These are phyloP conservation scores for Henricia sp. DNA, from an alignment of 53 echinoderm and acorn worm genomes.

Conservation along the genomic window DNA sequence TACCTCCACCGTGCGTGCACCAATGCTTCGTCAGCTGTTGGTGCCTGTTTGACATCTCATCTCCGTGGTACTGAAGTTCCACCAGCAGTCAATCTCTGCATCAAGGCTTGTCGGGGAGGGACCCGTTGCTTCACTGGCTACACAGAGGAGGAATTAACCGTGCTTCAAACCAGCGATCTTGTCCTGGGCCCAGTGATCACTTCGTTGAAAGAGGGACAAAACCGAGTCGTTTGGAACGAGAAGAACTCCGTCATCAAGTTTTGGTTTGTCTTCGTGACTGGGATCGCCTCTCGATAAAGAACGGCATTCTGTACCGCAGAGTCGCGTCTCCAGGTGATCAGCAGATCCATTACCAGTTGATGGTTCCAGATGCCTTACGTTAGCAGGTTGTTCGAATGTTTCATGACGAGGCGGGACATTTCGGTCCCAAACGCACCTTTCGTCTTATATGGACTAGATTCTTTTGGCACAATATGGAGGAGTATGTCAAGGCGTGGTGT, in stretches of 20 bases:
- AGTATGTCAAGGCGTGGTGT: constrained; percentile 20
- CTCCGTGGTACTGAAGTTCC: neutral
- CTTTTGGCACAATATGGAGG: constrained; percentile 1
- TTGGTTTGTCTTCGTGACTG: neutral
- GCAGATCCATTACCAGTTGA: neutral
- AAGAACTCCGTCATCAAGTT: neutral
- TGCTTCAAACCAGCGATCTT: neutral
- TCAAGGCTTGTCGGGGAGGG: constrained; percentile 9
- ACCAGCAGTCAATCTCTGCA: neutral
- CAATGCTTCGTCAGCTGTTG: neutral
- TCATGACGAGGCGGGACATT: too few relatives aligned
- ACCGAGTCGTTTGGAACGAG: neutral
- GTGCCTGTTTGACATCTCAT: neutral
- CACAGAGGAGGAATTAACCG: neutral
- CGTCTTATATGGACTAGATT: constrained; percentile 1
- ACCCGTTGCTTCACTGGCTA: neutral
- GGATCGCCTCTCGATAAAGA: neutral
- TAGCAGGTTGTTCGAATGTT: neutral
- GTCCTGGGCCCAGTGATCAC: neutral
- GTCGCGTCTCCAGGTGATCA: neutral
- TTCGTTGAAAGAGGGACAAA: neutral
- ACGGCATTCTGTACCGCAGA: neutral
- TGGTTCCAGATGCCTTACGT: neutral
- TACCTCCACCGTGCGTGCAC: neutral
- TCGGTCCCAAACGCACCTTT: neutral